Evolutionary conservation across 2,888 invertebrate species (phyloP), one percentile per base, ranked within the genome.

Genomic region (Rhagium mordax): DNA sequence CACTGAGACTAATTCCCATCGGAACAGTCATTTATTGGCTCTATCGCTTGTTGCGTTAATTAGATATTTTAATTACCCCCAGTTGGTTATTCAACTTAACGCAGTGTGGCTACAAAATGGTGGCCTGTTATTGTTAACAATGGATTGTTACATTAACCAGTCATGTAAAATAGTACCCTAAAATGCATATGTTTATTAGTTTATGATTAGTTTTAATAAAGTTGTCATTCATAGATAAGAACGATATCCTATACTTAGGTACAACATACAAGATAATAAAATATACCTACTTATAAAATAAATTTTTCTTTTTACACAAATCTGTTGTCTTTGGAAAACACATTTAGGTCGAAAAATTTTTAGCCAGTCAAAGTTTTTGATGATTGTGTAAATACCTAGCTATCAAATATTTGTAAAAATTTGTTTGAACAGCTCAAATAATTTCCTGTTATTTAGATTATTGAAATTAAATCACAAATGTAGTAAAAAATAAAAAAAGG

Each of bases 21-120:
- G 53, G 41, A 41, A 3, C 20, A 51, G 51, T 20, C 51, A 20
- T 20, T n/a, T 51, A 51, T 51, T 51, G 51, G 51, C 18, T 51
- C 16, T 51, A 20, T 41, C 18, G 51, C 51, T 51, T 20, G 18
- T 16, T 51, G 51, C 16, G 20, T 18, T 51, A 51, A 51, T 51
- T 51, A 51, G 51, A 51, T 51, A 51, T 51, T 51, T 51, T 51
- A 51, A 51, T 51, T 51, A 51, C 18, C 16, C 24, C 8, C 51
- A 10, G 16, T 51, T 16, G 51, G 51, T 51, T n/a, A 20, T 51
- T 51, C 51, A 18, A 51, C 4, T 41, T 41, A 41, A 41, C n/a
- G n/a, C 41, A 41, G 41, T 41, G 13, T 41, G 41, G n/a, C 10
- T 51, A 51, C 51, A 20, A 51, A 51, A 51, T 51, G 51, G 7